Evolutionary conservation across 2,797 vertebrate genomes (phyloP).

Genomic region (Petrocephalus schoutedeni): DNA sequence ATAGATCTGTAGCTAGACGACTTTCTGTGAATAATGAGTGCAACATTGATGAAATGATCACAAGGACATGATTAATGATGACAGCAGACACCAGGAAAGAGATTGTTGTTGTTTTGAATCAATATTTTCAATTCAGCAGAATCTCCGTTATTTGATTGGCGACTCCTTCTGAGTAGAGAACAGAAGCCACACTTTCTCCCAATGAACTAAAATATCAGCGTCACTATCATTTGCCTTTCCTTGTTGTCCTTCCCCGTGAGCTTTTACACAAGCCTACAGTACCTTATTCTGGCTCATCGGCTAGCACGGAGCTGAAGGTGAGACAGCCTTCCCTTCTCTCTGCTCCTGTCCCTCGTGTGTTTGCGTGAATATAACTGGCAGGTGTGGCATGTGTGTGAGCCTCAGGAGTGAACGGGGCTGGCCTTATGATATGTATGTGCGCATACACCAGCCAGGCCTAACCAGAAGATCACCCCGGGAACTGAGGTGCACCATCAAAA

Average conservation of each 20-base stretch:
- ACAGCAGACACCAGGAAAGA: neutral
- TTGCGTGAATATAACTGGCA: neutral
- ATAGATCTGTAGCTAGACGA: neutral
- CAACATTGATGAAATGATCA: neutral
- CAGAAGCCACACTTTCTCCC: neutral
- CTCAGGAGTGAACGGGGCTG: neutral
- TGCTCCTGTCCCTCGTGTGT: no score
- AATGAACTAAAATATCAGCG: neutral
- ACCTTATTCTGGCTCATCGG: neutral
- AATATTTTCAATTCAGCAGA: neutral
- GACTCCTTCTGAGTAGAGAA: neutral
- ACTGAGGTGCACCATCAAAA: neutral
- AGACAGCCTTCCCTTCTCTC: neutral
- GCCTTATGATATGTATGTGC: neutral
- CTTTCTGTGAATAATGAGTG: neutral
- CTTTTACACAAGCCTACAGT: neutral
- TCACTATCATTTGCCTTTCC: neutral
- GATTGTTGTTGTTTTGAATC: neutral
- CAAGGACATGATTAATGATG: neutral
- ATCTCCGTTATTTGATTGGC: neutral
- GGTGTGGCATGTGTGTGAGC: neutral
- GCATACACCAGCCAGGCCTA: neutral
- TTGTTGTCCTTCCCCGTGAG: neutral
- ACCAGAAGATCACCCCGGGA: neutral
- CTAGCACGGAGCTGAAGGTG: neutral